Evolutionary conservation across 2,113 vertebrate species (phyloP).

Genomic region (Columbina picui): DNA sequence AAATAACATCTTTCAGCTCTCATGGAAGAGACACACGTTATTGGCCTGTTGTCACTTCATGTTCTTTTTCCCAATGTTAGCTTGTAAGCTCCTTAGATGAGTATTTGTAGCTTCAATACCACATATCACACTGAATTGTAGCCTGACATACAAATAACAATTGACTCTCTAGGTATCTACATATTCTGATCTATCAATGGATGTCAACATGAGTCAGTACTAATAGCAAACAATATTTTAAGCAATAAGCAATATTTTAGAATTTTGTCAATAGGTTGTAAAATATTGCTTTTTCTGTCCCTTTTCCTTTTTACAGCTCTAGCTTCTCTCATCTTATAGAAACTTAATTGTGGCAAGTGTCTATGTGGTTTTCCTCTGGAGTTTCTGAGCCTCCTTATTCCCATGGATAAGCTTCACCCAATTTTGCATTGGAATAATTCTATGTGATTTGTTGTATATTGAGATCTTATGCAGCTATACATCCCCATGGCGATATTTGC

Average conservation of each 20-base stretch:
- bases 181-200: not conserved
- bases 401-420: not conserved
- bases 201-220: not conserved
- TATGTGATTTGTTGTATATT: not conserved
- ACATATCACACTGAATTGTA: not conserved
- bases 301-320: not conserved
- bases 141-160: not conserved
- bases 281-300: not conserved
- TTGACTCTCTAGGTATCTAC: not conserved
- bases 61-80: not conserved
- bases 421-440: not conserved
- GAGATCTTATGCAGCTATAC: not conserved
- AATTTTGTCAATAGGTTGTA: not conserved
- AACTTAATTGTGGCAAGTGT: not conserved
- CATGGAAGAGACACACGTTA: not conserved
- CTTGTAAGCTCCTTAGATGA: not conserved
- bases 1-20: not conserved
- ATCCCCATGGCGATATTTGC: not conserved
- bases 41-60: not conserved
- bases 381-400: not conserved
- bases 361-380: not conserved
- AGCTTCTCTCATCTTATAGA: not conserved
- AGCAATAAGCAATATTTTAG: not conserved
- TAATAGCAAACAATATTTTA: not conserved
- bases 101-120: constrained; percentile 11